Evolutionary conservation across 2,888 invertebrate genomes (phyloP).

Genomic region (Autographa gamma): DNA sequence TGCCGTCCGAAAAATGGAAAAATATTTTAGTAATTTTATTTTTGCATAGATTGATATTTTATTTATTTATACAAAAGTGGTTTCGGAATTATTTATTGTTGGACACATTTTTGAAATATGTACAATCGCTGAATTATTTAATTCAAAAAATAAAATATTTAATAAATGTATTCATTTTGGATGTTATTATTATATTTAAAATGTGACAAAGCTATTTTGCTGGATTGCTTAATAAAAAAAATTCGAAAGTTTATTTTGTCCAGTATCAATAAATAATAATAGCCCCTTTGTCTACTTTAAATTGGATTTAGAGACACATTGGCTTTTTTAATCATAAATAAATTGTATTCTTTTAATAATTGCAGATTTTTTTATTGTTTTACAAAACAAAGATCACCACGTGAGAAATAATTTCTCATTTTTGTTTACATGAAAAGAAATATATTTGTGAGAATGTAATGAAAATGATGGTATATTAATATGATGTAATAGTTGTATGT

Average conservation of each 20-base stretch:
- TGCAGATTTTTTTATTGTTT: too few species aligned
- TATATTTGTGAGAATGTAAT: constrained; percentile 6
- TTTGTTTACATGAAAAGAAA: constrained; percentile 7
- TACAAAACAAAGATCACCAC: too few species aligned
- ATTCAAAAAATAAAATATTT: background rate
- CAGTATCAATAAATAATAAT: constrained; percentile 14
- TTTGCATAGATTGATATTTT: background rate
- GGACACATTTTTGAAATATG: constrained; percentile 7
- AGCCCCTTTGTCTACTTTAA: constrained; percentile 7
- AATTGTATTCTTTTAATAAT: too few species aligned
- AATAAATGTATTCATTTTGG: background rate
- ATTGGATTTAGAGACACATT: background rate
- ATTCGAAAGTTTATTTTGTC: constrained; percentile 3
- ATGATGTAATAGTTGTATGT: background rate
- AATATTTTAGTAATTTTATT: constrained; percentile 13
- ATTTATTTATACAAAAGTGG: background rate
- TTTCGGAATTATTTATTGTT: background rate
- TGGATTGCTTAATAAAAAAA: background rate
- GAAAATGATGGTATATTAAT: background rate
- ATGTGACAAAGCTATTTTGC: background rate
- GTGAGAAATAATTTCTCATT: too few species aligned
- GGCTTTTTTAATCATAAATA: too few species aligned
- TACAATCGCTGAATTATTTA: background rate
- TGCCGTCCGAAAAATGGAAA: constrained; percentile 16
- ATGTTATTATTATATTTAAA: background rate